Base-by-base conservation (phyloP, 2,113 vertebrate species). In the Tringa solitaria region DNA sequence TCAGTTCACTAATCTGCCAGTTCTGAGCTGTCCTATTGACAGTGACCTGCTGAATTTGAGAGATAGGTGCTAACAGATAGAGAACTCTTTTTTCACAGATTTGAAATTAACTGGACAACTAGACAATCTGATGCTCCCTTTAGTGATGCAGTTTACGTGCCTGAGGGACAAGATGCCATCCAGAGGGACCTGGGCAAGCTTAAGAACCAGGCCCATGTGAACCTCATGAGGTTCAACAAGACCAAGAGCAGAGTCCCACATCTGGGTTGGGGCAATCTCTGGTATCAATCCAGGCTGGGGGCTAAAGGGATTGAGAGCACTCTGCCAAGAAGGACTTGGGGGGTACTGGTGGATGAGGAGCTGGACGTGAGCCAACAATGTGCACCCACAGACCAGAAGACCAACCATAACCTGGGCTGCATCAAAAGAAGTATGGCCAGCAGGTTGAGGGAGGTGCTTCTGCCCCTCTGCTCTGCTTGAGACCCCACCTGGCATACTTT, bases 231-330 rank as follows among this genome's bases (percentile, higher is more conserved):
- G 14, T 78, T 74, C 63, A 65, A 60, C 12, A 46, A 32, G 9
- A 35, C 13, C 39, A 61, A 78, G 39, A n/a, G 26, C 33, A 67
- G 61, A 18, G n/a, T 59, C 30, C 22, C 50, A 28, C 51, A 65
- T 8, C 1, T 28, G 9, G 3, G 14, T 0, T 2, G 2, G 21
- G 41, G 17, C 22, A 89, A 28, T 0, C 2, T 23, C 10, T 4
- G 1, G 18, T 33, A 57, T 43, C 50, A 50, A 4, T 26, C 45
- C 22, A 37, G 32, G 18, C 46, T 61, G 39, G 5, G 21, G 20
- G 3, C 45, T 28, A 16, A 82, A 32, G 3, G 12, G 28, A 27
- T 14, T 3, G 5, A 79, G 27, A 54, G 37, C 8, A 86, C 30
- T 21, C 41, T 12, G 6, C 0, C 0, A 4, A 82, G 48, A 12